These are phyloP conservation scores for Notoglanidium macrostoma DNA, from an alignment of 2,797 vertebrate species.

Conservation along the genomic window DNA sequence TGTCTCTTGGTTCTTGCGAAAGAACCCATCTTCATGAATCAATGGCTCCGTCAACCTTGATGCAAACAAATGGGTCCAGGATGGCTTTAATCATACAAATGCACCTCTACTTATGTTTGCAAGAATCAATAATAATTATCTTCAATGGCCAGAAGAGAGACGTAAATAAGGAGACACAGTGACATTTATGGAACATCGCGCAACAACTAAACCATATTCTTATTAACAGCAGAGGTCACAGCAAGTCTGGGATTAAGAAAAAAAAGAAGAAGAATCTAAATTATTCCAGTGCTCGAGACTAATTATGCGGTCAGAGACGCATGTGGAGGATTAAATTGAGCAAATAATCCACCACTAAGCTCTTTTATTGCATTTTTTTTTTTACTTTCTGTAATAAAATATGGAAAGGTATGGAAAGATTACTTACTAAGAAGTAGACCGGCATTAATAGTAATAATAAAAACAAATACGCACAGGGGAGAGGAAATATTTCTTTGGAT, in stretches of 20 bases:
- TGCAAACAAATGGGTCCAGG: slow-evolving; percentile 22
- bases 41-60: slow-evolving; percentile 22
- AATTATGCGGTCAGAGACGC: neutral
- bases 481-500: slow-evolving; percentile 31
- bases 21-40: slow-evolving; percentile 17
- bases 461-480: neutral
- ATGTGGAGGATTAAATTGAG: slow-evolving; percentile 12
- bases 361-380: slow-evolving; percentile 9
- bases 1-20: neutral
- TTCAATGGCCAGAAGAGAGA: slow-evolving; percentile 28
- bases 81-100: slow-evolving; percentile 39
- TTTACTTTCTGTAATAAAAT: neutral
- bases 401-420: neutral
- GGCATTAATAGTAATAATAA: neutral
- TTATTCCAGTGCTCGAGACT: neutral
- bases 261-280: neutral
- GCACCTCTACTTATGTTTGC: slow-evolving; percentile 14
- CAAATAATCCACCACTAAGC: slow-evolving; percentile 18
- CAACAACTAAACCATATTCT: slow-evolving; percentile 17
- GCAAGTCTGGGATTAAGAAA: neutral
- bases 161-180: slow-evolving; percentile 40
- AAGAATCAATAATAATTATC: slow-evolving; percentile 53
- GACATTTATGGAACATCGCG: slow-evolving; percentile 38
- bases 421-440: neutral
- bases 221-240: slow-evolving; percentile 18